Evolutionary conservation across 2,888 invertebrate genomes (phyloP), one percentile per base, ranked within the genome.

Genomic region (Metacarcinus magister): DNA sequence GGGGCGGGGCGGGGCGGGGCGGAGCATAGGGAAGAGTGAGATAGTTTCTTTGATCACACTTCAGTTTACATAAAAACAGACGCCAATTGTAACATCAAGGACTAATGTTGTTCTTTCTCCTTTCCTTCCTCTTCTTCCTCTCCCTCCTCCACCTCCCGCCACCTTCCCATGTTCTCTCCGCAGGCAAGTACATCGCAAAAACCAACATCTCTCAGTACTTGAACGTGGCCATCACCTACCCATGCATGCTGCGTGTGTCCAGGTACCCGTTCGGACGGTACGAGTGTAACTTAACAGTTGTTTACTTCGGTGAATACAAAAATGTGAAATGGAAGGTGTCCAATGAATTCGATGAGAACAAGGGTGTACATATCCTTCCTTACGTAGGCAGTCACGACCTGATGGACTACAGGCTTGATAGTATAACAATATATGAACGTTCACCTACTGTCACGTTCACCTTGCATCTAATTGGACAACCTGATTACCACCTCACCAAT

Each of bases 221-320:
- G 0, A 92, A 92, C 87, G 10, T 92, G 3, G 10, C 28, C 13
- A 8, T 23, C 44, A 16, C 28, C 10, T 92, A n/a, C 28, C 48
- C 92, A 3, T 92, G 46, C 39, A 19, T 44, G 10, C 39, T 48
- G 10, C 44, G 48, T 19, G 46, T 48, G 32, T 92, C 48, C 28
- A 92, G n/a, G n/a, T 92, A n/a, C 43, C 92, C 48, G 7, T 48
- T 92, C 28, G 92, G 92, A 8, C 44, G n/a, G 92, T 46, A 48
- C n/a, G 46, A 3, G 46, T 48, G 92, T 46, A 48, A 46, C n/a
- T 8, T 46, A 8, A 43, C 32, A 32, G 32, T 87, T 16, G 28
- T 2, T 28, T 4, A 28, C 75, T 75, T 28, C 75, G 5, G 28
- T 3, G 75, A 75, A n/a, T 10, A 28, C 28, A 3, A 75, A 2